Conservation (phyloP, 1,140 invertebrate genomes). For the Goniozus legneri region DNA sequence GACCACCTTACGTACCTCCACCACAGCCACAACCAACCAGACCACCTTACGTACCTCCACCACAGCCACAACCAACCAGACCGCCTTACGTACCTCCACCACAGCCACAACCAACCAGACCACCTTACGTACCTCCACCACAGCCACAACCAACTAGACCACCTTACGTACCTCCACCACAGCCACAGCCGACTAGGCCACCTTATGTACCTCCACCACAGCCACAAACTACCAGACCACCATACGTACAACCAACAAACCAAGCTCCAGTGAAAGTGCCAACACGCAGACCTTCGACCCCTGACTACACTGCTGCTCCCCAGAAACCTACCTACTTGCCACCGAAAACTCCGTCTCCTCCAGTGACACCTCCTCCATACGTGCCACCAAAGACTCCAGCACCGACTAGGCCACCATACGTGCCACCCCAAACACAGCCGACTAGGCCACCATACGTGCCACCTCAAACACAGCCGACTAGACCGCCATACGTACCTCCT, state of each 20-base stretch:
- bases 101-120: constrained; percentile 8
- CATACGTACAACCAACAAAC: neutral
- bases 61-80: constrained; percentile 11
- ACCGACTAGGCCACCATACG: constrained; percentile 4
- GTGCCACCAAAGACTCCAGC: constrained; percentile 3
- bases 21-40: constrained; percentile 10
- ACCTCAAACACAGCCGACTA: neutral
- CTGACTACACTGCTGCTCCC: neutral
- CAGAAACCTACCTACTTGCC: neutral
- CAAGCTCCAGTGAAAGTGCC: too few species aligned
- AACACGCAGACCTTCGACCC: constrained; percentile 1
- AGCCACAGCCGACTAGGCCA: constrained; percentile 11
- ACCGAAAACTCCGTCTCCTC: constrained; percentile 1
- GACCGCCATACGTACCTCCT: constrained; percentile 4
- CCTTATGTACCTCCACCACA: constrained; percentile 12
- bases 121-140: constrained; percentile 10
- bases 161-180: constrained; percentile 9
- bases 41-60: constrained; percentile 5
- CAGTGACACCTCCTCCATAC: constrained; percentile 3
- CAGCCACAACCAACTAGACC: constrained; percentile 8
- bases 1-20: constrained; percentile 8
- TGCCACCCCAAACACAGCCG: neutral
- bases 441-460: constrained; percentile 4
- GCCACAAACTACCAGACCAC: constrained; percentile 3
- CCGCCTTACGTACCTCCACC: constrained; percentile 12